These are phyloP conservation scores for Electrona antarctica DNA, from an alignment of 2,113 vertebrate species.

Conservation along the genomic window DNA sequence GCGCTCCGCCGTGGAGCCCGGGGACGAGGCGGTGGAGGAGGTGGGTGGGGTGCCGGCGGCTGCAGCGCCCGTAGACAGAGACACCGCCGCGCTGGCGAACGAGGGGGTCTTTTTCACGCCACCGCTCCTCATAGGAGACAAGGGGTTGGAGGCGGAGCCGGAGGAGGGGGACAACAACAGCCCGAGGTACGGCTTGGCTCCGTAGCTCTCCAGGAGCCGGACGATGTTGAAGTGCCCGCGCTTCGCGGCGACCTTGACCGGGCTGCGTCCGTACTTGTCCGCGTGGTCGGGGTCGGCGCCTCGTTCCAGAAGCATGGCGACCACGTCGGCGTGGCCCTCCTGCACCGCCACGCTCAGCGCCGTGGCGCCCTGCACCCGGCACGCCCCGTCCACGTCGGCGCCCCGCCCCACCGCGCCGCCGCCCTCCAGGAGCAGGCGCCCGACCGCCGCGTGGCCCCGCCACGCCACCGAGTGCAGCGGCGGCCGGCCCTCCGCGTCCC, in stretches of 20 bases:
- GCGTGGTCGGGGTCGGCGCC: slow-evolving; percentile 77
- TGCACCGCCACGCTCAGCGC: slow-evolving; percentile 82
- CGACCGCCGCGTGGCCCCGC: slow-evolving; percentile 73
- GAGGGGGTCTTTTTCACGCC: slow-evolving; percentile 51
- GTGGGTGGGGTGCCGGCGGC: slow-evolving; percentile 44
- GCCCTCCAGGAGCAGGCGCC: slow-evolving; percentile 66
- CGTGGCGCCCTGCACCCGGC: slow-evolving; percentile 79
- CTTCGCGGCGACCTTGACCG: slow-evolving; percentile 79
- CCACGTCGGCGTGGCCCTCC: slow-evolving; percentile 77
- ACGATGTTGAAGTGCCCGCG: slow-evolving; percentile 73
- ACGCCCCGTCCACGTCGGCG: slow-evolving; percentile 73
- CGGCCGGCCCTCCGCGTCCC: slow-evolving; percentile 76
- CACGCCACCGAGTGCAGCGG: slow-evolving; percentile 82
- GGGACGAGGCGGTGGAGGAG: slow-evolving; percentile 74
- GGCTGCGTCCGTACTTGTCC: slow-evolving; percentile 79
- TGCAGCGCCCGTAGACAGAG: slow-evolving; percentile 25
- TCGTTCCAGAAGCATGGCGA: slow-evolving; percentile 75
- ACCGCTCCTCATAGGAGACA: slow-evolving; percentile 48
- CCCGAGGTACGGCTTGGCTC: slow-evolving; percentile 70
- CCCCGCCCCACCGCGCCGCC: slow-evolving; percentile 42
- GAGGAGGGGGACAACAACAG: slow-evolving; percentile 41
- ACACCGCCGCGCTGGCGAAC: slow-evolving; percentile 38
- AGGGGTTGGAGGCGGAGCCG: slow-evolving; percentile 22
- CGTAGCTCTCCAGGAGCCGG: slow-evolving; percentile 74
- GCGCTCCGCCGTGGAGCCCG: slow-evolving; percentile 71